Evolutionary conservation across 2,797 vertebrate genomes (phyloP).

Genomic region (Silurus lanzhouensis): DNA sequence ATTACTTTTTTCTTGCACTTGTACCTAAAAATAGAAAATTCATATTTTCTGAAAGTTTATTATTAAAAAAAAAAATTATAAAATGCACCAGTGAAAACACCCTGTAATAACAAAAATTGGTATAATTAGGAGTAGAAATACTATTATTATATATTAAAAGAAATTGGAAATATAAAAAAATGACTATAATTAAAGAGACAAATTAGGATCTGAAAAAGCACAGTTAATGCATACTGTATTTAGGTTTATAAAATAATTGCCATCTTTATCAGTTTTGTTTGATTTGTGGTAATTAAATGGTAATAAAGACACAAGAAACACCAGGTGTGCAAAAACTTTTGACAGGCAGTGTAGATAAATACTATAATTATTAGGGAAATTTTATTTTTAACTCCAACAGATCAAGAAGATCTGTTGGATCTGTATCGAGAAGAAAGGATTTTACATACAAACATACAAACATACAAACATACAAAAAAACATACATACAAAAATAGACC

Average conservation of each 20-base stretch:
- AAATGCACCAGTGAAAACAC: background rate
- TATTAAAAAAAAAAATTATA: background rate
- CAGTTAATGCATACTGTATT: too few species aligned
- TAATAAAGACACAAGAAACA: background rate
- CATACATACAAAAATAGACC: background rate
- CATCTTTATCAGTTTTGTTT: background rate
- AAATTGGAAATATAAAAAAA: background rate
- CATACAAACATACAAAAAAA: too few species aligned
- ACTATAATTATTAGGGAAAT: too few species aligned
- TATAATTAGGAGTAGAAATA: background rate
- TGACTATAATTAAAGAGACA: background rate
- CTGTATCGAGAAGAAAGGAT: background rate
- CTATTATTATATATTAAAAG: background rate
- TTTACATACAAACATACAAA: too few species aligned
- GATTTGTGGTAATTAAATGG: background rate
- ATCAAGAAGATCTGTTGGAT: background rate
- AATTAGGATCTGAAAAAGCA: background rate
- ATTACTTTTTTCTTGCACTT: background rate
- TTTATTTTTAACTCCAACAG: slow-evolving; percentile 8
- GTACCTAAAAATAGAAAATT: background rate
- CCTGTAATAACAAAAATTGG: too few species aligned
- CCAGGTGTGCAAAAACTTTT: background rate
- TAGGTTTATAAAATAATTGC: background rate
- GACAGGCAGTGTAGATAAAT: background rate
- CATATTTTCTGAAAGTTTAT: background rate